Conservation (phyloP, 2,888 invertebrate species). For the Lycaena phlaeas region DNA sequence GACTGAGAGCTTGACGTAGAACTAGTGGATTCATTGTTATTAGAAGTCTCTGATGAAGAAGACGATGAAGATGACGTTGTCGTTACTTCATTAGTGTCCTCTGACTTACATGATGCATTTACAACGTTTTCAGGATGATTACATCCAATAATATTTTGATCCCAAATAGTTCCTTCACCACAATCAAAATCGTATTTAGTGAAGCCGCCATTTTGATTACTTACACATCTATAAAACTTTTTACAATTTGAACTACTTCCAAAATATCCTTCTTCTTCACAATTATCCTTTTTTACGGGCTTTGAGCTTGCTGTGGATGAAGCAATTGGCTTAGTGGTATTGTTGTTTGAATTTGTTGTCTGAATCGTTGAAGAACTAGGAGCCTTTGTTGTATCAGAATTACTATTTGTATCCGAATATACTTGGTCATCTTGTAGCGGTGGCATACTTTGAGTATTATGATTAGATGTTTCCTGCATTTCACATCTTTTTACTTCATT, state of each 20-base stretch:
- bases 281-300: neutral
- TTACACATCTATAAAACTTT: constrained; percentile 66
- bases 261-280: constrained; percentile 7
- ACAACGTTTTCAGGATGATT: constrained; percentile 57
- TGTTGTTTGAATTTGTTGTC: neutral
- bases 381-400: neutral
- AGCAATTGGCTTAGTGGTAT: neutral
- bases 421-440: neutral
- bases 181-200: constrained; percentile 70
- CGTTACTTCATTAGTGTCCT: constrained; percentile 14
- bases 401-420: neutral
- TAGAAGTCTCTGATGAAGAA: constrained; percentile 20
- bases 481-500: constrained; percentile 24
- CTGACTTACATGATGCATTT: constrained; percentile 40
- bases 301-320: constrained; percentile 1
- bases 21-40: constrained; percentile 10
- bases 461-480: neutral
- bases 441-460: neutral
- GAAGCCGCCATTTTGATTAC: constrained; percentile 47
- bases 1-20: constrained; percentile 18
- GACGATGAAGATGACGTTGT: constrained; percentile 21
- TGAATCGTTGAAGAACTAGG: neutral
- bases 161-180: constrained; percentile 75
- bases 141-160: constrained; percentile 65
- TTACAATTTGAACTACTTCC: constrained; percentile 14